A percentile compares a stretch with the other conserved stretches of the same genome.
Evolutionary conservation across 2,113 vertebrate species (phyloP).

Genomic region (Dicaeum eximium): DNA sequence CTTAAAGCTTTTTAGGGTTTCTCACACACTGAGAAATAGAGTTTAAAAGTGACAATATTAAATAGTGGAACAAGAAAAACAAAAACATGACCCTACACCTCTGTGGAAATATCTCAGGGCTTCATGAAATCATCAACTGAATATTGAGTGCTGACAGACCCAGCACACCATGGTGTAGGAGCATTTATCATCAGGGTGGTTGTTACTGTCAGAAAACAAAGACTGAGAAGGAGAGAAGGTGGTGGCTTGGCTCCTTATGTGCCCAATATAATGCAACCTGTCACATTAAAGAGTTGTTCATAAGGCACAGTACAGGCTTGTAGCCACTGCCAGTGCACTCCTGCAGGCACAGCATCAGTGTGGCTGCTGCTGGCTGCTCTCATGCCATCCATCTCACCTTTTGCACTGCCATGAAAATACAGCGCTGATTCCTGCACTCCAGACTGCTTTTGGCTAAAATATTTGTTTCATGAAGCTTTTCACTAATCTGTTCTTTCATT

Average conservation of each 20-base stretch:
- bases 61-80: background rate
- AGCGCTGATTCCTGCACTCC: background rate
- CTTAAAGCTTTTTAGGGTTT: background rate
- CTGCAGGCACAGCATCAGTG: background rate
- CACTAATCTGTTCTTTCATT: background rate
- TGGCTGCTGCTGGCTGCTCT: background rate
- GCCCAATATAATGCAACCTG: background rate
- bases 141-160: background rate
- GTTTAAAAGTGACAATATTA: background rate
- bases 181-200: background rate
- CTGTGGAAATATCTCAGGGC: background rate
- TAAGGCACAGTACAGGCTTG: background rate
- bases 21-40: background rate
- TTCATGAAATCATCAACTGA: background rate
- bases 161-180: background rate
- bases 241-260: background rate
- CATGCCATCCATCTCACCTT: background rate
- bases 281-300: background rate
- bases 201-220: background rate
- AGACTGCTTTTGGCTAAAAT: background rate
- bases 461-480: background rate
- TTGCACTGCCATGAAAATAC: background rate
- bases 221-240: background rate
- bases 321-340: background rate
- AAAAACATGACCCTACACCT: background rate